Evolutionary conservation across 2,797 vertebrate species (phyloP), one percentile per base, ranked within the genome.

Genomic region (Microhierax caerulescens): DNA sequence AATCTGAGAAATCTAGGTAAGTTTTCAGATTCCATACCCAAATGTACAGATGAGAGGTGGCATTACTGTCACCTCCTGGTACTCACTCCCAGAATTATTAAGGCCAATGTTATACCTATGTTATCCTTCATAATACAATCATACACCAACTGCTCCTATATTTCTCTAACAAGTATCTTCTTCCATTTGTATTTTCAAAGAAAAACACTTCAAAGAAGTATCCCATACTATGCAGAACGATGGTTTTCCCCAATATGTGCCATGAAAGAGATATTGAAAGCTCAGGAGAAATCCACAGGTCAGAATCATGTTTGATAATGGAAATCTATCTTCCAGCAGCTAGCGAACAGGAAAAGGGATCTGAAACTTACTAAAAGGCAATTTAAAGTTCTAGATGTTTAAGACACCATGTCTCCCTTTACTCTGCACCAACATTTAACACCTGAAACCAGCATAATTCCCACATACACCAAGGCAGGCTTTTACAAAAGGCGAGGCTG

Each of bases 1-100:
- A 28, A 28, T 48, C 50, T 61, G 56, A 20, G 20, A 76, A 75
- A 14, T 5, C 28, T 10, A 73, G 32, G 2, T 51, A 67, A 57
- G 18, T 17, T 57, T n/a, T 32, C 1, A 0, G 51, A 37, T 32
- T 60, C 50, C 50, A 23, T 14, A 2, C 16, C n/a, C 2, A 2
- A 88, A 75, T 5, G 6, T 11, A 13, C 41, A 80, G 8, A 21
- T 54, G 76, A 53, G 53, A 32, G 32, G 4, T 37, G 53, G n/a
- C 13, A 4, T 28, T 54, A 30, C 4, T 25, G 41, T 32, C 39
- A 75, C 37, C 74, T 89, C 57, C 80, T 9, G 2, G 37, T 20
- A 45, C 23, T 92, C 22, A 22, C 30, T 65, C 36, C 22, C 57
- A 79, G 61, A 95, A 64, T 32, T 14, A 69, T 85, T 37, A 75